Conservation (phyloP, 1,140 invertebrate species). For the Drosophila malerkotliana region DNA sequence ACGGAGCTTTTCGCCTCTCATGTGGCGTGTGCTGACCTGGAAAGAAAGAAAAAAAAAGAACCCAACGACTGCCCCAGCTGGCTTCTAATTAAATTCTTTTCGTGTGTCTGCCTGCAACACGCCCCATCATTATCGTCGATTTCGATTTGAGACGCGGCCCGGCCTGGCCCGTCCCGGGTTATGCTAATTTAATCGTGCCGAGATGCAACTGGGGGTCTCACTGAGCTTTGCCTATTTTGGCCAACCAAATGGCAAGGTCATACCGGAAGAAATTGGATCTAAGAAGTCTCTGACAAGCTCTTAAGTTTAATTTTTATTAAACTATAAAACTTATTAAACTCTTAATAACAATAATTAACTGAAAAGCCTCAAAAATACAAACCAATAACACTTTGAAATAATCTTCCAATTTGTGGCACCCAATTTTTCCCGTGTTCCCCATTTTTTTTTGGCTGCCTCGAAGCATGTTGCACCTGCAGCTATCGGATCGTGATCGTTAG, state of each 20-base stretch:
- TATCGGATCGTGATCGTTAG: slow-evolving; percentile 41
- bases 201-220: slow-evolving; percentile 13
- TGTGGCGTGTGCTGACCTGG: slow-evolving; percentile 63
- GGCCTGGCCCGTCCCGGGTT: slow-evolving; percentile 28
- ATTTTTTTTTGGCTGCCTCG: not conserved
- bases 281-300: not conserved
- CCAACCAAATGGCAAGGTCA: slow-evolving; percentile 41
- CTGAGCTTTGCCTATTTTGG: slow-evolving; percentile 9
- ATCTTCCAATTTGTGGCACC: slow-evolving; percentile 1
- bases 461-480: slow-evolving; percentile 40
- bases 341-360: not conserved
- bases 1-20: slow-evolving; percentile 57
- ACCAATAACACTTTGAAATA: slow-evolving; percentile 1
- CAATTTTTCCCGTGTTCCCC: not conserved
- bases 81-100: slow-evolving; percentile 63
- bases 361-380: not conserved
- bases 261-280: not conserved
- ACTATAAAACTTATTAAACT: not conserved
- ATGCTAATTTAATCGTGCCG: slow-evolving; percentile 62
- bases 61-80: slow-evolving; percentile 13
- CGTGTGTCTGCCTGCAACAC: slow-evolving; percentile 59
- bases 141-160: slow-evolving; percentile 19
- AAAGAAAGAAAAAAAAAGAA: slow-evolving; percentile 37
- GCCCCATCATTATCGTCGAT: slow-evolving; percentile 49
- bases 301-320: too few relatives aligned